Evolutionary conservation across 2,888 invertebrate species (phyloP), one percentile per base, ranked within the genome.

Genomic region (Cosmia pyralina): DNA sequence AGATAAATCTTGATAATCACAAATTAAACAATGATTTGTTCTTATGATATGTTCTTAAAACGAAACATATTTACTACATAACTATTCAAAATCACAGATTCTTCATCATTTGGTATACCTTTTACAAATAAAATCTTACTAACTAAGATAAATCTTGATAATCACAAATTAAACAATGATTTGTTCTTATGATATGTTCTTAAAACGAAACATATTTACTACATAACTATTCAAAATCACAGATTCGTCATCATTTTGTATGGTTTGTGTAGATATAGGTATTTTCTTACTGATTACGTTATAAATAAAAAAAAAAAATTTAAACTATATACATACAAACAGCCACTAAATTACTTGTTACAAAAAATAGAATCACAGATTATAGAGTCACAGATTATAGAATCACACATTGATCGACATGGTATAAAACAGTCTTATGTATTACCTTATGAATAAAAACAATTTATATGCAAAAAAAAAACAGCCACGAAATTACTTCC

Each of bases 401-500:
- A 66, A 66, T 66, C 66, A 66, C 66, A 66, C 1, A 66, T 60
- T 69, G 69, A 63, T 69, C 69, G 69, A 63, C 69, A 69, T 69
- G 69, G 69, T 69, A 69, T 69, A 69, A 69, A 69, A 69, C 62
- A 69, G 69, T 69, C 69, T 69, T 69, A 69, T 69, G 69, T 69
- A 68, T 68, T 58, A 68, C 66, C 66, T 66, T 65, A 67, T 67
- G 66, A 67, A 67, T 67, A 67, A 67, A 67, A 57, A 67, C 66
- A 67, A 67, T 67, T 68, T 68, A 68, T 68, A 68, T 68, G 67
- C 67, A 67, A 68, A 68, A 67, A 68, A 67, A 68, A 68, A 68
- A 68, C 67, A 68, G 67, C 67, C 67, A 68, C 67, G 67, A 68
- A 68, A 68, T 68, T 68, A 68, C 67, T 68, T 68, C 67, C 67